phyloP scores from a whole-genome alignment of 2,113 vertebrate species.

The Anhinga anhinga region DNA sequence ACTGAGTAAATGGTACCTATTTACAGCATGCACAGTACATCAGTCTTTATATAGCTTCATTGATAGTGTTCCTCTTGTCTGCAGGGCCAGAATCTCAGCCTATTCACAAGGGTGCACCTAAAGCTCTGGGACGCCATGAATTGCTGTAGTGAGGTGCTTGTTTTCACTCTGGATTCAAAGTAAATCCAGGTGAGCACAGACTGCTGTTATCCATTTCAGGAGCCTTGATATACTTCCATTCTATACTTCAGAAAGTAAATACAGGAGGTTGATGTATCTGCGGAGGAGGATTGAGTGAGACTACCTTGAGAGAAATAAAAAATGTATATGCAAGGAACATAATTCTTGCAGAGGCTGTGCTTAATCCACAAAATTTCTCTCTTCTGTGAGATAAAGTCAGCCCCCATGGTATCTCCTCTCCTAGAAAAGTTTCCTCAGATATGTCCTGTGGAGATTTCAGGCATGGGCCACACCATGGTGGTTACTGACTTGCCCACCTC shows the following conservation, averaged over 20 bases:
- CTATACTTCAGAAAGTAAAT: neutral
- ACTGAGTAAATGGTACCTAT: neutral
- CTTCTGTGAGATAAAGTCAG: neutral
- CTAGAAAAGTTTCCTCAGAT: neutral
- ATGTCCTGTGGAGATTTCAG: neutral
- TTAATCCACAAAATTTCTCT: neutral
- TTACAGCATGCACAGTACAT: neutral
- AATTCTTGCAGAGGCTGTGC: neutral
- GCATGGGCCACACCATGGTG: no score
- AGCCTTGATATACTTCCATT: neutral
- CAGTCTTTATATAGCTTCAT: neutral
- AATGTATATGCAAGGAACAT: neutral
- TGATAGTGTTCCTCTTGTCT: neutral
- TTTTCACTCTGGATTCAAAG: neutral
- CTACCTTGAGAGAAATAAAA: neutral
- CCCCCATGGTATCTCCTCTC: neutral
- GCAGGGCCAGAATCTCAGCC: neutral
- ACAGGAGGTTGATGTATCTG: neutral
- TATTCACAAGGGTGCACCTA: neutral
- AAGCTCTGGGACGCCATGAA: neutral
- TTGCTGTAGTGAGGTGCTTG: neutral
- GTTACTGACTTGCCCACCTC: neutral
- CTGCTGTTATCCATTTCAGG: neutral
- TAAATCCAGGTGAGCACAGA: neutral
- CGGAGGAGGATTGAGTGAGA: neutral